Percentiles rank a stretch among this genome's conserved stretches.
Evolutionary conservation across 2,797 vertebrate species (phyloP).

Genomic region (Cynodonichthys magdalenae): DNA sequence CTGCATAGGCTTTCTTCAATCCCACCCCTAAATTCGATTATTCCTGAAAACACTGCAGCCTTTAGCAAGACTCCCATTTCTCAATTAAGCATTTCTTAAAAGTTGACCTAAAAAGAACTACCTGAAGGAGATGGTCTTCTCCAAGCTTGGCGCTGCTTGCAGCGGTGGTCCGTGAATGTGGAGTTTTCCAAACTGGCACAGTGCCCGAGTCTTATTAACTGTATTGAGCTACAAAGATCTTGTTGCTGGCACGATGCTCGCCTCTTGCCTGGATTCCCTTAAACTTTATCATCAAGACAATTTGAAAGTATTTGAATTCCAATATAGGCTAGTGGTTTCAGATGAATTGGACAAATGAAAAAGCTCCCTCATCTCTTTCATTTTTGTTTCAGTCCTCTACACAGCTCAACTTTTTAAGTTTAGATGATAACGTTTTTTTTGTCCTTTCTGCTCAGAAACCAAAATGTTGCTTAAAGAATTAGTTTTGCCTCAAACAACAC

Average conservation of each 20-base stretch:
- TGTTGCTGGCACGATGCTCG: slow-evolving; percentile 31
- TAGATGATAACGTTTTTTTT: slow-evolving; percentile 25
- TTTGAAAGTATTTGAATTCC: slow-evolving; percentile 66
- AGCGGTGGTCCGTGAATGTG: slow-evolving; percentile 32
- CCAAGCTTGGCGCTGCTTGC: slow-evolving; percentile 20
- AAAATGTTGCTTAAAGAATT: slow-evolving; percentile 4
- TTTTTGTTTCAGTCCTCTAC: slow-evolving; percentile 25
- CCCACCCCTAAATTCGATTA: slow-evolving; percentile 49
- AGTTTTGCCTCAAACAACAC: background rate
- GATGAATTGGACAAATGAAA: slow-evolving; percentile 63
- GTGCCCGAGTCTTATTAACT: slow-evolving; percentile 61
- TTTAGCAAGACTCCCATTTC: slow-evolving; percentile 33
- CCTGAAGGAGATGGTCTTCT: slow-evolving; percentile 24
- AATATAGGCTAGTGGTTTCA: slow-evolving; percentile 50
- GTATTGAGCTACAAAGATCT: slow-evolving; percentile 56
- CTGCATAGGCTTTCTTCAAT: slow-evolving; percentile 26
- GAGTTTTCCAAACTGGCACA: slow-evolving; percentile 49
- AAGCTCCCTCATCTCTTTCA: slow-evolving; percentile 41
- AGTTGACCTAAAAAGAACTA: slow-evolving; percentile 24
- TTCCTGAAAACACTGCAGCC: slow-evolving; percentile 45
- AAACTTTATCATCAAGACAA: slow-evolving; percentile 65
- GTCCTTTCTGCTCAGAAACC: slow-evolving; percentile 15
- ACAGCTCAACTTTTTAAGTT: slow-evolving; percentile 19
- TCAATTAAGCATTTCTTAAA: slow-evolving; percentile 50
- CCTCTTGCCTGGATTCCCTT: slow-evolving; percentile 30